Conservation (phyloP, 1,140 invertebrate species). For the Trypoxylus dichotomus region DNA sequence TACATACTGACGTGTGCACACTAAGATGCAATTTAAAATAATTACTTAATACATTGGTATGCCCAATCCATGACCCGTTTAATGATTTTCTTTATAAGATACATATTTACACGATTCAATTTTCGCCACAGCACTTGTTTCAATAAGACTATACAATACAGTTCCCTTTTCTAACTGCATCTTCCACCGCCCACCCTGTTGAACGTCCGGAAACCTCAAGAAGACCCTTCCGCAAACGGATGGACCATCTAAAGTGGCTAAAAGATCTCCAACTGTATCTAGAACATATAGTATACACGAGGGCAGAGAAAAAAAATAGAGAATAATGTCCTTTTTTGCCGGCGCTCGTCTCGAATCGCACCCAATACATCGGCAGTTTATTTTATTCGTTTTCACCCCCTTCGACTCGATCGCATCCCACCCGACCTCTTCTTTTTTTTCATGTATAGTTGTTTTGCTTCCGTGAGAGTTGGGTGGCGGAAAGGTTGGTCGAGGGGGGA, state of each 20-base stretch:
- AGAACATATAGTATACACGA: not conserved
- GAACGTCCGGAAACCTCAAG: not conserved
- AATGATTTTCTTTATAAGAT: too few relatives aligned
- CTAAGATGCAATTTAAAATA: too few relatives aligned
- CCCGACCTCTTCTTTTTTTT: not conserved
- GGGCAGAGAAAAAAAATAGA: not conserved
- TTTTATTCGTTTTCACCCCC: constrained; percentile 17
- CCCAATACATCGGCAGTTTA: constrained; percentile 21
- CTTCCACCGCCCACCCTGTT: not conserved
- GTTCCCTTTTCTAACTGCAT: too few relatives aligned
- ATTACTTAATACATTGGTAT: too few relatives aligned
- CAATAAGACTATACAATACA: too few relatives aligned
- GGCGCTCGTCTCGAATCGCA: not conserved
- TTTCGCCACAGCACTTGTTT: too few relatives aligned
- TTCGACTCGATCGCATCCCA: not conserved
- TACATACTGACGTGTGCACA: too few relatives aligned
- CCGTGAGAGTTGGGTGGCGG: not conserved
- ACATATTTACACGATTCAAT: too few relatives aligned
- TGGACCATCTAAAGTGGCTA: not conserved
- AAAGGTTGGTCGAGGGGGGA: not conserved
- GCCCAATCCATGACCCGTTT: too few relatives aligned
- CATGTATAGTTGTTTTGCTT: not conserved
- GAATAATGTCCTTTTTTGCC: constrained; percentile 1
- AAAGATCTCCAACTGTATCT: not conserved
- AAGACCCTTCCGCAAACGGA: not conserved